These are phyloP conservation scores for Ifrita kowaldi DNA, from an alignment of 2,113 vertebrate genomes.

Conservation along the genomic window DNA sequence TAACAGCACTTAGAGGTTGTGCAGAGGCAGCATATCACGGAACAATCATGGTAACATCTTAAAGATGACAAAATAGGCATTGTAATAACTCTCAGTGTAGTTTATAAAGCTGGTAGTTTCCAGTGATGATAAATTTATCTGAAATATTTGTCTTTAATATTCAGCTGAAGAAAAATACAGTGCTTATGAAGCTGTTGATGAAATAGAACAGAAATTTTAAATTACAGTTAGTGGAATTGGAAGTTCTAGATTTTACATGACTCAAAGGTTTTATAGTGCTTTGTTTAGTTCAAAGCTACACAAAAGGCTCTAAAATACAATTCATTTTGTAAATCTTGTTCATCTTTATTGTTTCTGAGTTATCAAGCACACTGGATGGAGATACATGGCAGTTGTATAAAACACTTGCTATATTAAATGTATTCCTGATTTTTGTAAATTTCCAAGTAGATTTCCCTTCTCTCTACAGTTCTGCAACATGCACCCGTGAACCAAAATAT, in stretches of 20 bases:
- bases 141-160: not conserved
- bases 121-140: not conserved
- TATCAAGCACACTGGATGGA: constrained; percentile 8
- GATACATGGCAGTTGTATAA: not conserved
- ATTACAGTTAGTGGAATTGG: not conserved
- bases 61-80: not conserved
- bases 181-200: not conserved
- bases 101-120: constrained; percentile 10
- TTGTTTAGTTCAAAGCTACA: constrained; percentile 25
- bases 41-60: not conserved
- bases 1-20: constrained; percentile 32
- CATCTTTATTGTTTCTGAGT: constrained; percentile 14
- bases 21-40: not conserved
- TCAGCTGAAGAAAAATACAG: not conserved
- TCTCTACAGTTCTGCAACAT: constrained; percentile 16
- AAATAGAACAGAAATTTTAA: not conserved
- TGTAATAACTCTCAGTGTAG: not conserved
- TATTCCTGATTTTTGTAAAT: not conserved
- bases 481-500: constrained; percentile 5
- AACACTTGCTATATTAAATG: constrained; percentile 30
- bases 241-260: not conserved
- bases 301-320: not conserved
- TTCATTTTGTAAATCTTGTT: constrained; percentile 14
- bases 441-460: not conserved
- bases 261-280: not conserved